Evolutionary conservation across 2,113 vertebrate genomes (phyloP).

Genomic region (Eulemur rufifrons): DNA sequence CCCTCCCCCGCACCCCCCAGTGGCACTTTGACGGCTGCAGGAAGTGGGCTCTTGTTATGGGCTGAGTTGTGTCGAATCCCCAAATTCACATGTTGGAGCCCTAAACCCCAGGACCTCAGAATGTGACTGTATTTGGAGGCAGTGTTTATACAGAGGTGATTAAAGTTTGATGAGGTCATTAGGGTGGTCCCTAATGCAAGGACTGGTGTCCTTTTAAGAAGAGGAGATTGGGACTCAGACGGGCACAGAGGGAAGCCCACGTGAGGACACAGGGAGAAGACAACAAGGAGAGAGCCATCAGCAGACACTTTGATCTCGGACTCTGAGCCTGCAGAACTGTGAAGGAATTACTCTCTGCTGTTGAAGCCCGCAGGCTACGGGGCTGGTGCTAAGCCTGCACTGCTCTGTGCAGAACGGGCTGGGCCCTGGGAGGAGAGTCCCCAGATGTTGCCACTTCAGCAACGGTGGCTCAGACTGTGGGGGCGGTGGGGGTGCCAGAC

Average conservation of each 20-base stretch:
- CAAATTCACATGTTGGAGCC: too few species aligned
- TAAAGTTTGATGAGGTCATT: background rate
- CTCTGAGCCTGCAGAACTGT: background rate
- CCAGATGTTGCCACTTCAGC: fast-evolving
- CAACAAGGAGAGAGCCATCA: background rate
- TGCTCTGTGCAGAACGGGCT: fast-evolving
- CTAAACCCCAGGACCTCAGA: background rate
- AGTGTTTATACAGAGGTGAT: background rate
- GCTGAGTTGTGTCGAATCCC: too few species aligned
- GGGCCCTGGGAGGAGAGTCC: background rate
- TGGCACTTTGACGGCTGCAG: fast-evolving
- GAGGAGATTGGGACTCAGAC: background rate
- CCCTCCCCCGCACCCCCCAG: too few species aligned
- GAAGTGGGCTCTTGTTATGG: background rate
- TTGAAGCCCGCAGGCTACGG: fast-evolving
- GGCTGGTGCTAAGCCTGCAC: fast-evolving
- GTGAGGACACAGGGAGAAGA: background rate
- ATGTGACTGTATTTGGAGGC: background rate
- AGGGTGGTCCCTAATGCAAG: too few species aligned
- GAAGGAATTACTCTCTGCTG: fast-evolving
- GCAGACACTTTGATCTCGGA: fast-evolving
- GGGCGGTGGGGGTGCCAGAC: fast-evolving
- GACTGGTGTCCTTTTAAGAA: background rate
- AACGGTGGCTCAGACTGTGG: background rate
- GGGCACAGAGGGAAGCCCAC: fast-evolving